A percentile compares a stretch with the other conserved stretches of the same genome.
Conservation (phyloP, 1,140 invertebrate species). For the Cherax destructor region DNA sequence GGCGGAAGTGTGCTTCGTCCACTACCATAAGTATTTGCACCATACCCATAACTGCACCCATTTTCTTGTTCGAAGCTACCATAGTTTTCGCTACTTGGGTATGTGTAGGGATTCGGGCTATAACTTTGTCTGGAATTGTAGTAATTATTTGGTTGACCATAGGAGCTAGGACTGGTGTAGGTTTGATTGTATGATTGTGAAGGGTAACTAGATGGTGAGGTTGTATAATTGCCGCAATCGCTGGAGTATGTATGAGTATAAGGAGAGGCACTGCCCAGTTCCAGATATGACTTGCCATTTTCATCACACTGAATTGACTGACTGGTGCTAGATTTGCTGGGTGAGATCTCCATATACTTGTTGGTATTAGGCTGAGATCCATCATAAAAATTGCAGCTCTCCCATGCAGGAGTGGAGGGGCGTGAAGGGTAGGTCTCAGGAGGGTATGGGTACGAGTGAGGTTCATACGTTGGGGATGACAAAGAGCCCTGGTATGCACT, state of each 20-base stretch:
- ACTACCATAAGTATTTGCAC: conserved; percentile 71
- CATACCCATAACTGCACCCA: conserved; percentile 72
- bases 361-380: conserved; percentile 70
- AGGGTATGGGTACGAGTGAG: conserved; percentile 53
- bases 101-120: conserved; percentile 73
- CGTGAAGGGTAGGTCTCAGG: conserved; percentile 48
- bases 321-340: conserved; percentile 73
- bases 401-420: conserved; percentile 56
- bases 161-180: conserved; percentile 75
- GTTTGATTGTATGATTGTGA: conserved; percentile 72
- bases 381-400: conserved; percentile 70
- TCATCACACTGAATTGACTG: conserved; percentile 91
- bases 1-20: conserved; percentile 33
- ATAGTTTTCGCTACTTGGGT: conserved; percentile 85
- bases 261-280: conserved; percentile 80
- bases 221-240: conserved; percentile 71
- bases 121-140: conserved; percentile 74
- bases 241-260: conserved; percentile 69
- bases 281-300: conserved; percentile 92
- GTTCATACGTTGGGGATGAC: conserved; percentile 65
- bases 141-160: conserved; percentile 75
- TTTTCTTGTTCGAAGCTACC: conserved; percentile 74
- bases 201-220: conserved; percentile 68
- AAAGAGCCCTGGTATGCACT: conserved; percentile 67
- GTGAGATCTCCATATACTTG: conserved; percentile 71